Conservation (phyloP, 2,797 vertebrate genomes). For the Myoxocephalus aenaeus region DNA sequence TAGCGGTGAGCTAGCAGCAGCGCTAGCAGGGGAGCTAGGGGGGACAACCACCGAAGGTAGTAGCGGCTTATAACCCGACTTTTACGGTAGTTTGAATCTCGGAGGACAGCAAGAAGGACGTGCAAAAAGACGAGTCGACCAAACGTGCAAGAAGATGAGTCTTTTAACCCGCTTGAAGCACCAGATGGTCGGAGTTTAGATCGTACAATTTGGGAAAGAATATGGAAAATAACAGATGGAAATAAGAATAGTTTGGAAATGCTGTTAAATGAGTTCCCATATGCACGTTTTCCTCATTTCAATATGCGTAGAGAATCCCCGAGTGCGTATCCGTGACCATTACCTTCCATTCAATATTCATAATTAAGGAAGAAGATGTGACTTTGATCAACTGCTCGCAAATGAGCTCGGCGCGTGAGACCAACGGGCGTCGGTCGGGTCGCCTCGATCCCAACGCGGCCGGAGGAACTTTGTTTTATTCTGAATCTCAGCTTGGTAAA, state of each 20-base stretch:
- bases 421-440: background rate
- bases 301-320: background rate
- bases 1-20: too few species aligned
- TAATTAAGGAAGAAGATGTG: constrained; percentile 50
- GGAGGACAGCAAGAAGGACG: too few species aligned
- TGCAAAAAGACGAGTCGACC: too few species aligned
- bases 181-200: background rate
- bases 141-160: too few species aligned
- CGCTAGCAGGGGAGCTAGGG: too few species aligned
- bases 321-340: constrained; percentile 13
- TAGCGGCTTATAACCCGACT: too few species aligned
- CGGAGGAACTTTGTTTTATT: constrained; percentile 17
- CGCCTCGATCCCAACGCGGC: constrained; percentile 14
- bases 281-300: constrained; percentile 6
- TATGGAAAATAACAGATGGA: background rate
- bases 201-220: background rate
- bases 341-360: constrained; percentile 30
- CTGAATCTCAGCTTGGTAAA: background rate
- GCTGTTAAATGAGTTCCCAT: background rate
- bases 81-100: too few species aligned
- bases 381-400: constrained; percentile 58
- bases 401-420: constrained; percentile 39
- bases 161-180: background rate
- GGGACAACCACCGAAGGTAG: too few species aligned
- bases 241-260: constrained; percentile 4